Base-by-base conservation (phyloP, 2,113 vertebrate genomes). In the Clarias macrocephalus region DNA sequence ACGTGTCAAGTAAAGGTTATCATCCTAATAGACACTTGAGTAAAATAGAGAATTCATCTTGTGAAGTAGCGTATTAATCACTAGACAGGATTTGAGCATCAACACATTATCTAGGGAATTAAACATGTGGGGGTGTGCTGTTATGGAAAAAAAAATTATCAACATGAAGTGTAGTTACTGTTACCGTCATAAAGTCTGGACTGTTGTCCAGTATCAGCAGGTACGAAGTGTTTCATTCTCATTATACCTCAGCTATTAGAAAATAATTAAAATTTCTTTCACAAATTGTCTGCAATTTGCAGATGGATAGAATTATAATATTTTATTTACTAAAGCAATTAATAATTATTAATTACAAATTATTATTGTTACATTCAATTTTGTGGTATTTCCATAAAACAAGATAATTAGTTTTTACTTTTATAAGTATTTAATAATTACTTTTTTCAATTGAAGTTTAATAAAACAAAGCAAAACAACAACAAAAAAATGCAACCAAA, bases 1-100 rank as follows among this genome's bases (percentile, higher is more conserved):
- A 77, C 18, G 75, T 28, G 77, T 59, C 77, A 80, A 80, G n/a
- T 59, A 59, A 80, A 80, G 77, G 77, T 59, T 56, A 80, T 10
- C n/a, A 19, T 59, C 76, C n/a, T 21, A 80, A 59, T 5, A 81
- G 57, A 5, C 13, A 23, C 19, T 80, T 13, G 57, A 60, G 57
- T 37, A 16, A 81, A 81, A 60, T 0, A 3, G 1, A 80, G 28
- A 33, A 81, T 60, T 16, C 28, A 5, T 80, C 54, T 80, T 59
- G 77, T 59, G 54, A 80, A 56, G 54, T 1, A 79, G 37, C 68
- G 18, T 33, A 11, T 18, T 70, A 37, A 5, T 9, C 30, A 37
- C 37, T 70, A 33, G 2, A 73, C 33, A 73, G 8, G 37, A 11
- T 73, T 10, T 73, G 21, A 52, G 16, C 19, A 11, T 57, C 10